Evolutionary conservation across 2,797 vertebrate species (phyloP).

Genomic region (Steatocranus sp.): DNA sequence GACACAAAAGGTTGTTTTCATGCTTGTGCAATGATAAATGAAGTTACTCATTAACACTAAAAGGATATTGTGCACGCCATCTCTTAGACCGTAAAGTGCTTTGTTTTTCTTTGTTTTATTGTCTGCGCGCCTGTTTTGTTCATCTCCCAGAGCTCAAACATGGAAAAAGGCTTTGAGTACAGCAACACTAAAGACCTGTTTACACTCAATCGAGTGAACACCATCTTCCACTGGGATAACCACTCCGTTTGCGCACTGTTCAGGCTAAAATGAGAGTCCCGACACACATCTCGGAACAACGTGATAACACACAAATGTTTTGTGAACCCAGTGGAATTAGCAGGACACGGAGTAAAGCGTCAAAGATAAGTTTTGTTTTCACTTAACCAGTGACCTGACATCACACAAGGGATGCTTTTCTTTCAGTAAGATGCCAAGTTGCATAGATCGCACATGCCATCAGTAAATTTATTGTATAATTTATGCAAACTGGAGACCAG

Average conservation of each 20-base stretch:
- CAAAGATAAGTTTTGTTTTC: not conserved
- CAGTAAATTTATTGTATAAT: not conserved
- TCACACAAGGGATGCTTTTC: not conserved
- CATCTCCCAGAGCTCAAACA: not conserved
- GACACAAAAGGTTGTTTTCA: constrained; percentile 36
- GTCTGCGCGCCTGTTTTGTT: not conserved
- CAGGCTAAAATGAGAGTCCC: not conserved
- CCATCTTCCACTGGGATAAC: not conserved
- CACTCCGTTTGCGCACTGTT: not conserved
- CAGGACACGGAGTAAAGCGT: not conserved
- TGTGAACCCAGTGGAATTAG: not conserved
- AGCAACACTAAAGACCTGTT: not conserved
- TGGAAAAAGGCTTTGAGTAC: not conserved
- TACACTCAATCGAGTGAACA: not conserved
- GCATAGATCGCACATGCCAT: not conserved
- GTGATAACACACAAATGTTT: not conserved
- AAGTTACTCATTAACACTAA: constrained; percentile 25
- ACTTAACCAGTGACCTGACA: not conserved
- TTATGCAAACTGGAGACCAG: not conserved
- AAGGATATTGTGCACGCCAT: not conserved
- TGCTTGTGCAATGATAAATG: constrained; percentile 37
- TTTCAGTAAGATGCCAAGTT: not conserved
- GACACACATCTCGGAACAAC: not conserved
- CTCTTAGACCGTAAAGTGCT: not conserved
- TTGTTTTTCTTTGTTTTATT: not conserved